Conservation (phyloP, 2,113 vertebrate genomes). For the Ochotona princeps region DNA sequence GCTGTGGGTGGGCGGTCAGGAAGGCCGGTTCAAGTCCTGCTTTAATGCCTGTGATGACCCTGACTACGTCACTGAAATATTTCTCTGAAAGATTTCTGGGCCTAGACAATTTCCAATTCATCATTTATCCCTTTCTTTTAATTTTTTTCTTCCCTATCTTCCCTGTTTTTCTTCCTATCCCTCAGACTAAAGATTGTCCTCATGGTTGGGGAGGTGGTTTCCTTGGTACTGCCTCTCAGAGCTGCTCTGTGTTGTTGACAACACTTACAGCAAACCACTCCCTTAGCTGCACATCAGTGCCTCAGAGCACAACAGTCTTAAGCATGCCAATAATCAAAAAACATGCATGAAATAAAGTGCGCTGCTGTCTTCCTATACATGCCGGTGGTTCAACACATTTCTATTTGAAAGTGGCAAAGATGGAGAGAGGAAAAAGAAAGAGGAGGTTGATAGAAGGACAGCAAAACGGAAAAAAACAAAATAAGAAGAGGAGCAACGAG, state of each 20-base stretch:
- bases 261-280: background rate
- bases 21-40: background rate
- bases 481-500: background rate
- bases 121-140: background rate
- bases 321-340: background rate
- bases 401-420: background rate
- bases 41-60: background rate
- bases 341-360: background rate
- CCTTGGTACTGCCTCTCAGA: background rate
- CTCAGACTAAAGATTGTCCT: background rate
- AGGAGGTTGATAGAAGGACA: background rate
- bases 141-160: background rate
- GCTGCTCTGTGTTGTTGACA: background rate
- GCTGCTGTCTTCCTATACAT: background rate
- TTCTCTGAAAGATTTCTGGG: background rate
- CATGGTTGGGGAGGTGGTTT: background rate
- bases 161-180: fast-evolving
- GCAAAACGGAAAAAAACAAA: background rate
- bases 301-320: background rate
- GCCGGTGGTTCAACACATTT: background rate
- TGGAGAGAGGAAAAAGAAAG: background rate
- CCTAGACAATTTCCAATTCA: background rate
- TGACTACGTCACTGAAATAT: background rate
- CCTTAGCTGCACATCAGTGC: background rate
- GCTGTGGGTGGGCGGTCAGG: background rate